These are phyloP conservation scores for Ammodytes dubius DNA, from an alignment of 2,113 vertebrate species.

Conservation along the genomic window DNA sequence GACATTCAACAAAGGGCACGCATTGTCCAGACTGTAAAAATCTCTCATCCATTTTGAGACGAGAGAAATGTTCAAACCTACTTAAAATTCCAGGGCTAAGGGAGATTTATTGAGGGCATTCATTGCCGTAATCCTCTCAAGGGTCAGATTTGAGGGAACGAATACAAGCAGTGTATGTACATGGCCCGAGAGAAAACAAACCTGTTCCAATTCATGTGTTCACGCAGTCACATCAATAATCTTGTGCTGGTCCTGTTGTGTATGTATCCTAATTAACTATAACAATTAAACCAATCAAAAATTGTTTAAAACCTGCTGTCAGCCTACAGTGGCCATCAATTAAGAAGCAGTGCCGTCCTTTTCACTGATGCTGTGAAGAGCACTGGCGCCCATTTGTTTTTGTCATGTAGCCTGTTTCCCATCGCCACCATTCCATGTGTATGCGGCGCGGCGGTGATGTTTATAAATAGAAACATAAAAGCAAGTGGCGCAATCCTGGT, in stretches of 20 bases:
- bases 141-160: conserved; percentile 68
- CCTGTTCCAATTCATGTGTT: conserved; percentile 14
- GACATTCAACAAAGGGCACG: conserved; percentile 50
- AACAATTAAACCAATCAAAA: conserved; percentile 40
- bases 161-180: conserved; percentile 48
- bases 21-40: conserved; percentile 55
- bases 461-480: conserved; percentile 89
- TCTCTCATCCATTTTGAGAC: conserved; percentile 60
- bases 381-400: conserved; percentile 69
- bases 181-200: conserved; percentile 56
- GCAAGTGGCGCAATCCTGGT: conserved; percentile 86
- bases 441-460: conserved; percentile 75
- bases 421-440: conserved; percentile 80
- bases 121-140: conserved; percentile 70
- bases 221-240: conserved; percentile 20
- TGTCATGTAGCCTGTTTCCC: conserved; percentile 73
- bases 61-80: conserved; percentile 66
- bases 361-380: conserved; percentile 63
- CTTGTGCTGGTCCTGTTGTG: neutral
- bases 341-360: conserved; percentile 44
- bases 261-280: conserved; percentile 21
- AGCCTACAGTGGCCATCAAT: conserved; percentile 43
- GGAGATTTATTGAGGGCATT: conserved; percentile 73
- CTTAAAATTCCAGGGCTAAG: conserved; percentile 74
- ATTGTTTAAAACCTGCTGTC: conserved; percentile 30